A percentile compares a stretch with the other conserved stretches of the same genome.
Conservation (phyloP, 2,888 invertebrate species). For the Platerodrilus igneus region DNA sequence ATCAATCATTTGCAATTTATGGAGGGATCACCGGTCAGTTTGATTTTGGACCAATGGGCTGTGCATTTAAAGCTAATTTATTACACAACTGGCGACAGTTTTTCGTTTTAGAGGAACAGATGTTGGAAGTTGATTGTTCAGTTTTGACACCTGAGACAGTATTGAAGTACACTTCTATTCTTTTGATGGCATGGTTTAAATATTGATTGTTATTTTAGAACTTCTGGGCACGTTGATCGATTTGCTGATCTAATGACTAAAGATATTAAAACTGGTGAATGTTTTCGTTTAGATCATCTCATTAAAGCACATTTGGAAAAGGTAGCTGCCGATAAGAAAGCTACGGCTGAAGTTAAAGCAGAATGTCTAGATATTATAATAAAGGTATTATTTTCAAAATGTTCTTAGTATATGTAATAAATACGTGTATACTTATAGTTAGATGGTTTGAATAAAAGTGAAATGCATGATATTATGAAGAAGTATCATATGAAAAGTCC, state of each 20-base stretch:
- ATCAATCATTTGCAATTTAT: slow-evolving; percentile 98
- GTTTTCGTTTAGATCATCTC: slow-evolving; percentile 94
- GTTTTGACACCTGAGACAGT: slow-evolving; percentile 96
- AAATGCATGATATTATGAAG: slow-evolving; percentile 80
- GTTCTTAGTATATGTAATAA: slow-evolving; percentile 2
- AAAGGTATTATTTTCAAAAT: slow-evolving; percentile 48
- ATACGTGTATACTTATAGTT: slow-evolving; percentile 48
- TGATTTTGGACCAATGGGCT: slow-evolving; percentile 99
- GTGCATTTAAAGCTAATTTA: slow-evolving; percentile 94
- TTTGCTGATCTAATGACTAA: slow-evolving; percentile 99
- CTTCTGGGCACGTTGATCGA: slow-evolving; percentile 97
- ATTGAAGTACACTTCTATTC: slow-evolving; percentile 61
- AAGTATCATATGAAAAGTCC: slow-evolving; percentile 94
- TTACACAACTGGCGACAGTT: slow-evolving; percentile 90
- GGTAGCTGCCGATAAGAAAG: slow-evolving; percentile 77
- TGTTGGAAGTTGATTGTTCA: slow-evolving; percentile 98
- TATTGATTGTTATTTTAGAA: slow-evolving; percentile 49
- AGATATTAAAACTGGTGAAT: slow-evolving; percentile 92
- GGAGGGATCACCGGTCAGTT: slow-evolving; percentile 93
- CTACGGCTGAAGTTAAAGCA: slow-evolving; percentile 61
- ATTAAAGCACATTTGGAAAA: slow-evolving; percentile 94
- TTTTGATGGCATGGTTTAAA: slow-evolving; percentile 3
- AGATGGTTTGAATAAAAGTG: slow-evolving; percentile 87
- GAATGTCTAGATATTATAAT: slow-evolving; percentile 77
- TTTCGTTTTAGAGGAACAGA: slow-evolving; percentile 95